Evolutionary conservation across 2,113 vertebrate species (phyloP).

Genomic region (Rhombomys opimus): DNA sequence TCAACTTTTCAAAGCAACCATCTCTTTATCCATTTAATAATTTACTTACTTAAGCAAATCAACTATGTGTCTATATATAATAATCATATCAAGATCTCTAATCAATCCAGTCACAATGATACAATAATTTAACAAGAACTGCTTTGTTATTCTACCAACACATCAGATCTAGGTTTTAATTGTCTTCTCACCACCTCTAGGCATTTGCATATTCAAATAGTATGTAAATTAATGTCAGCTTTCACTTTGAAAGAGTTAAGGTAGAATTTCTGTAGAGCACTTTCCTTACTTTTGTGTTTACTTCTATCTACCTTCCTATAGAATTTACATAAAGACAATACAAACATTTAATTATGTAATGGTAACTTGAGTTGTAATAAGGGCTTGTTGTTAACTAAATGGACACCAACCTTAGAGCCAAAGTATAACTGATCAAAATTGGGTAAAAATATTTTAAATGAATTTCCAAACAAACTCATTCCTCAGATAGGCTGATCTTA

Average conservation of each 20-base stretch:
- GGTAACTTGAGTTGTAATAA: neutral
- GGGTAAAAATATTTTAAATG: neutral
- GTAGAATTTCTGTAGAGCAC: conserved; percentile 50
- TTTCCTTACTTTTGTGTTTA: conserved; percentile 38
- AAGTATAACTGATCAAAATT: conserved; percentile 18
- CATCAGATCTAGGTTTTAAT: conserved; percentile 73
- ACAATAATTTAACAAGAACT: conserved; percentile 69
- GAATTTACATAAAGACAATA: conserved; percentile 36
- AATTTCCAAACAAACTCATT: conserved; percentile 17
- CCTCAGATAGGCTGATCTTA: neutral
- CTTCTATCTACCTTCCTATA: neutral
- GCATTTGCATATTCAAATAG: conserved; percentile 63
- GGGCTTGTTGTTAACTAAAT: conserved; percentile 21
- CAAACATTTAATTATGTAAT: neutral
- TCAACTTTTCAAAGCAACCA: conserved; percentile 63
- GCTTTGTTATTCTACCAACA: conserved; percentile 59
- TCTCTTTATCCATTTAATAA: conserved; percentile 47
- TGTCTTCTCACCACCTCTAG: conserved; percentile 64
- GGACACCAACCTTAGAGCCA: neutral
- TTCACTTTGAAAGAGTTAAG: conserved; percentile 69
- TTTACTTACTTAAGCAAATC: conserved; percentile 68
- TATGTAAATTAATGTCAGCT: conserved; percentile 72
- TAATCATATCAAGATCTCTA: conserved; percentile 72
- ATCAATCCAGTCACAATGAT: conserved; percentile 62
- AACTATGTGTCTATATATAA: conserved; percentile 61